Evolutionary conservation across 2,113 vertebrate genomes (phyloP).

Genomic region (Xiphophorus maculatus): DNA sequence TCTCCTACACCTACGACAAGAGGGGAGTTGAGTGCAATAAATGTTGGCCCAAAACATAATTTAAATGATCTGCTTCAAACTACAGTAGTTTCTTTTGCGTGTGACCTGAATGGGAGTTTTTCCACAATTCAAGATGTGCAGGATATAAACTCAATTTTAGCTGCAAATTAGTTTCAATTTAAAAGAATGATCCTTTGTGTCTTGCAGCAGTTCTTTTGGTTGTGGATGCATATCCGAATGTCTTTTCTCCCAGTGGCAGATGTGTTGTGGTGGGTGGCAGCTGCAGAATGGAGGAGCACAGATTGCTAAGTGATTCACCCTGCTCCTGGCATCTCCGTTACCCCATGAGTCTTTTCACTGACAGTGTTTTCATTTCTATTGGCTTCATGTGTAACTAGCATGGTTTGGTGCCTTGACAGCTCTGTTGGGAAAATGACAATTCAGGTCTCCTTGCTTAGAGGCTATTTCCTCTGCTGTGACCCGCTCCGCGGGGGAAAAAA

Average conservation of each 20-base stretch:
- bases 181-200: conserved; percentile 61
- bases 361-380: conserved; percentile 74
- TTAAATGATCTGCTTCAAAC: conserved; percentile 30
- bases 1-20: conserved; percentile 43
- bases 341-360: conserved; percentile 70
- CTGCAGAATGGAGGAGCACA: conserved; percentile 71
- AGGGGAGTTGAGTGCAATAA: conserved; percentile 7
- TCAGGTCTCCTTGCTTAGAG: conserved; percentile 37
- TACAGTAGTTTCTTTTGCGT: not conserved
- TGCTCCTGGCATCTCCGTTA: conserved; percentile 67
- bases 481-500: conserved; percentile 5
- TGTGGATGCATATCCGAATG: conserved; percentile 27
- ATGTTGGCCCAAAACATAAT: conserved; percentile 20
- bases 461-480: conserved; percentile 50
- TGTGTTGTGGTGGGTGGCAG: conserved; percentile 73
- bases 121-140: conserved; percentile 3
- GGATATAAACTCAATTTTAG: conserved; percentile 27
- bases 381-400: conserved; percentile 67
- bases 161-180: conserved; percentile 66
- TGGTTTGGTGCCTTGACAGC: conserved; percentile 56
- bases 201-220: conserved; percentile 54
- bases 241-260: conserved; percentile 66
- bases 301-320: conserved; percentile 75
- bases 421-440: conserved; percentile 57
- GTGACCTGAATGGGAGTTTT: conserved; percentile 48